phyloP scores from a whole-genome alignment of 2,888 invertebrate genomes.

The Microplitis manilae region DNA sequence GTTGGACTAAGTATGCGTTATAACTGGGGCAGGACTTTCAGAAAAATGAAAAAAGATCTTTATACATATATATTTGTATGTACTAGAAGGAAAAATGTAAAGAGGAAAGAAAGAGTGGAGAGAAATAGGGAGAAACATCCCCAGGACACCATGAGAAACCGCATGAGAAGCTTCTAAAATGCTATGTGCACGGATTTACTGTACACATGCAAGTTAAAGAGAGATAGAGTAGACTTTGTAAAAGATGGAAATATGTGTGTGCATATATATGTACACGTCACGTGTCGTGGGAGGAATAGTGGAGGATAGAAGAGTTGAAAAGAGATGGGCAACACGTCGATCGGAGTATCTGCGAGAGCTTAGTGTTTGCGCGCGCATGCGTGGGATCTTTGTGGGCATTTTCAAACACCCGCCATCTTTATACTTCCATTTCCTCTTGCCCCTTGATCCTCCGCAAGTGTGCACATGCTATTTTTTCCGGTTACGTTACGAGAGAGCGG shows the following conservation, averaged over 20 bases:
- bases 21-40: constrained; percentile 26
- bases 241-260: constrained; percentile 5
- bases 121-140: constrained; percentile 36
- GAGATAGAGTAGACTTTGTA: background rate
- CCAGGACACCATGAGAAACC: constrained; percentile 34
- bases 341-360: constrained; percentile 51
- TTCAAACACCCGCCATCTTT: constrained; percentile 51
- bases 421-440: constrained; percentile 38
- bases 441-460: constrained; percentile 10
- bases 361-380: constrained; percentile 43
- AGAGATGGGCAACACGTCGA: constrained; percentile 22
- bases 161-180: constrained; percentile 32
- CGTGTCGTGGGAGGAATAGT: constrained; percentile 15
- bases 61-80: background rate
- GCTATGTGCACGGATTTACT: constrained; percentile 28
- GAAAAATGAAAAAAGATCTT: constrained; percentile 18
- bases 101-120: background rate
- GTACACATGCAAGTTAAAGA: background rate
- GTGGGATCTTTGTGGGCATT: constrained; percentile 47
- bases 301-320: background rate
- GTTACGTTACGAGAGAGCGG: background rate
- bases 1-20: constrained; percentile 27
- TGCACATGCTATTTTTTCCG: constrained; percentile 2
- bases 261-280: constrained; percentile 16
- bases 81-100: background rate